phyloP scores from a whole-genome alignment of 2,113 vertebrate genomes.

The Apteryx owenii region DNA sequence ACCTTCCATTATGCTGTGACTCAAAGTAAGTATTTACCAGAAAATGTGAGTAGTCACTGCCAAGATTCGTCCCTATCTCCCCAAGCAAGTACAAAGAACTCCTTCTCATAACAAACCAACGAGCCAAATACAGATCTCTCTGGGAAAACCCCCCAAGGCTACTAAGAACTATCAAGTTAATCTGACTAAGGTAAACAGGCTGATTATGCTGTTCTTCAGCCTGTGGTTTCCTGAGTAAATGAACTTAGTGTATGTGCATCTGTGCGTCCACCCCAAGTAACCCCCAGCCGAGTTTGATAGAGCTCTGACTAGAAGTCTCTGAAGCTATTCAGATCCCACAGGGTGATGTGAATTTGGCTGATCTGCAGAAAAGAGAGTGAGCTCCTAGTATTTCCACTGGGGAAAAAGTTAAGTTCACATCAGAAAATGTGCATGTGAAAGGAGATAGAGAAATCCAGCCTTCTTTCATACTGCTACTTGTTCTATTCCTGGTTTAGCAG shows the following conservation, averaged over 20 bases:
- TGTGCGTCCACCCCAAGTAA: not conserved
- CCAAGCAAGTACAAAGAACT: constrained; percentile 28
- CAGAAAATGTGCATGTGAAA: not conserved
- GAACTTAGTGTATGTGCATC: not conserved
- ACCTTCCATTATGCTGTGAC: not conserved
- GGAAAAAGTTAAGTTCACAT: not conserved
- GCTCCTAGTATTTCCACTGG: not conserved
- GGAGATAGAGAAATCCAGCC: not conserved
- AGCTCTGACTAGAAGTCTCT: not conserved
- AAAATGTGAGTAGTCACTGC: not conserved
- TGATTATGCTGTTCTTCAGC: not conserved
- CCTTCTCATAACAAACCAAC: not conserved
- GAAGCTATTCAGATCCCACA: not conserved
- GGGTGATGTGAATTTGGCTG: not conserved
- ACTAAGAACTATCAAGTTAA: not conserved
- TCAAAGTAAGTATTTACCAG: not conserved
- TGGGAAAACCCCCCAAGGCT: constrained; percentile 18
- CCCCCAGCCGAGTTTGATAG: not conserved
- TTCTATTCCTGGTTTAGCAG: not conserved
- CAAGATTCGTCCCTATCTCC: not conserved
- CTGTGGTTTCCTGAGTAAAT: not conserved
- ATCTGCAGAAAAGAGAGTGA: not conserved
- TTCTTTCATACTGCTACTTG: not conserved
- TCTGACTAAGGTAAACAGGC: not conserved
- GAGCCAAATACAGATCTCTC: not conserved